Percentiles rank a stretch among this genome's conserved stretches.
Conservation (phyloP, 2,113 vertebrate genomes). For the Elaphurus davidianus region DNA sequence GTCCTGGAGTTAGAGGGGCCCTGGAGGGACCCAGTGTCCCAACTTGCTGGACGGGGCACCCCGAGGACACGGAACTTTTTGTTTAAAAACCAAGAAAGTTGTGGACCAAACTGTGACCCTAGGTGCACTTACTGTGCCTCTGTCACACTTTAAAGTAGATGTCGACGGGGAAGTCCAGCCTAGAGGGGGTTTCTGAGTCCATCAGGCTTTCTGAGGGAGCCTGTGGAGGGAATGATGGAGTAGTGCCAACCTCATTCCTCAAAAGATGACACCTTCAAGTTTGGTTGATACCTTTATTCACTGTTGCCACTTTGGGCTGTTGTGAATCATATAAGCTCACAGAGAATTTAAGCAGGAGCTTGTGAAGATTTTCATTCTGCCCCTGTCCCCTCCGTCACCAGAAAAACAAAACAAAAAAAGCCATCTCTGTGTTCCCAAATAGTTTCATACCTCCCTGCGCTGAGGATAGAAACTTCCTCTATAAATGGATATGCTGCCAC, state of each 20-base stretch:
- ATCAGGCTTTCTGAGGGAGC: background rate
- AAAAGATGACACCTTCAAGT: background rate
- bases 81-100: background rate
- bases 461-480: background rate
- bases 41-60: background rate
- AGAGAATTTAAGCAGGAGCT: background rate
- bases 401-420: background rate
- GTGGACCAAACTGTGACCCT: background rate
- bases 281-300: background rate
- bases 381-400: background rate
- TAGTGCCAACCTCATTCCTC: background rate
- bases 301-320: no score
- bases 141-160: background rate
- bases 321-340: background rate
- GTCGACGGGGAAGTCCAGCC: background rate
- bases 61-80: background rate
- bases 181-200: background rate
- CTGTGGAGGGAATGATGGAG: background rate
- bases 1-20: background rate
- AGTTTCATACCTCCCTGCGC: background rate
- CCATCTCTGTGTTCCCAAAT: background rate
- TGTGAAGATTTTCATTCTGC: background rate
- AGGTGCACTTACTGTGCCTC: accelerated
- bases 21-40: accelerated
- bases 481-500: constrained; percentile 64